A percentile compares a stretch with the other conserved stretches of the same genome.
These are phyloP conservation scores for Ectemnius lituratus DNA, from an alignment of 2,888 invertebrate species.

Conservation along the genomic window DNA sequence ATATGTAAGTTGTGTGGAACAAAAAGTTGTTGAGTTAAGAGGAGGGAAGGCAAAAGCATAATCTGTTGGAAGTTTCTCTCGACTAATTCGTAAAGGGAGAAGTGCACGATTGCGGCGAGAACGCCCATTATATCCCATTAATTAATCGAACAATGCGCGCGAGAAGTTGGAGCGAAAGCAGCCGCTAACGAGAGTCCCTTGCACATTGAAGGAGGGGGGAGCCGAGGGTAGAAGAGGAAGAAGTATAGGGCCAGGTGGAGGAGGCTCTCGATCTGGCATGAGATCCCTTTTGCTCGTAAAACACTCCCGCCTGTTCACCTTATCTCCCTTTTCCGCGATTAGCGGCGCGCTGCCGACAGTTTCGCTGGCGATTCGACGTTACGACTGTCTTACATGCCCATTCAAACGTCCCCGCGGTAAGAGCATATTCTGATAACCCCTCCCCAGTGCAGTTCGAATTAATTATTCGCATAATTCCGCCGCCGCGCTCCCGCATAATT, in stretches of 20 bases:
- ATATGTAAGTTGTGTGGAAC: too few relatives aligned
- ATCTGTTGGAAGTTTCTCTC: constrained; percentile 15
- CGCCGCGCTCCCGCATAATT: constrained; percentile 17
- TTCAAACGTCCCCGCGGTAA: constrained; percentile 65
- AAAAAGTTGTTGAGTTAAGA: too few relatives aligned
- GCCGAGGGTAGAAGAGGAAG: constrained; percentile 14
- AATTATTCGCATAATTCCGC: constrained; percentile 69
- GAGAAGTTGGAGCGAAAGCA: constrained; percentile 51
- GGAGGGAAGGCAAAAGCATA: too few relatives aligned
- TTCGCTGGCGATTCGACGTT: constrained; percentile 48
- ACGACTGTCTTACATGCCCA: constrained; percentile 60
- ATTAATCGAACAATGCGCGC: constrained; percentile 64
- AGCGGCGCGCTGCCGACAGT: constrained; percentile 28
- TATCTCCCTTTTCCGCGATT: constrained; percentile 24
- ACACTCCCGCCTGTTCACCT: constrained; percentile 51
- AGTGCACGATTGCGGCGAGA: constrained; percentile 55
- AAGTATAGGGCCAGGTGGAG: not conserved
- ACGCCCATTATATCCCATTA: constrained; percentile 62
- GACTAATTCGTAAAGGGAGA: constrained; percentile 36
- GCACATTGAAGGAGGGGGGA: constrained; percentile 21
- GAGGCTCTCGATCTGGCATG: too few relatives aligned
- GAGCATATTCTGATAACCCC: constrained; percentile 64
- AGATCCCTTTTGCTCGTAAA: constrained; percentile 62
- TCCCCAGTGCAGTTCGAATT: constrained; percentile 64
- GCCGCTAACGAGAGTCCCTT: constrained; percentile 58